Conservation (phyloP, 37 sponge, comb jelly and placozoan genomes). For the Crambe crambe region DNA sequence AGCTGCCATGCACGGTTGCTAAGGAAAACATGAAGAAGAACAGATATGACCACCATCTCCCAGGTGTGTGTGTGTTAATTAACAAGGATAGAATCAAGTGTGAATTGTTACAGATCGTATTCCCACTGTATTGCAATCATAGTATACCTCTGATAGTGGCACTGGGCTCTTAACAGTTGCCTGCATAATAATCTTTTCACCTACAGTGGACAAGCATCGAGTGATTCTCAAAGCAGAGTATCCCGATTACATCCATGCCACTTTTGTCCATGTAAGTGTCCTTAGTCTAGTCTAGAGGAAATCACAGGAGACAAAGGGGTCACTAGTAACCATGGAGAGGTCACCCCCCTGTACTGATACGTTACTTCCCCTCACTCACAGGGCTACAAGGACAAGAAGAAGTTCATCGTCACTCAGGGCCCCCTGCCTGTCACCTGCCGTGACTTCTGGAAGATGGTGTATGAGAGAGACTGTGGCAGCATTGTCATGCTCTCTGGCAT, state of each 20-base stretch:
- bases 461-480: slow-evolving; percentile 33
- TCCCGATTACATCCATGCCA: slow-evolving; percentile 53
- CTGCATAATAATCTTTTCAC: too few species aligned
- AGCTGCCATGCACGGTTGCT: slow-evolving; percentile 2
- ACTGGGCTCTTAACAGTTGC: too few species aligned
- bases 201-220: slow-evolving; percentile 28
- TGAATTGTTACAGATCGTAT: too few species aligned
- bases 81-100: too few species aligned
- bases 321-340: neutral
- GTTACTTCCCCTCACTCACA: neutral
- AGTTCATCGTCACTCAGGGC: slow-evolving; percentile 53
- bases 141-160: neutral
- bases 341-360: neutral
- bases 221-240: slow-evolving; percentile 23
- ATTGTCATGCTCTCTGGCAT: slow-evolving; percentile 56
- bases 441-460: slow-evolving; percentile 75
- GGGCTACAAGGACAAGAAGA: slow-evolving; percentile 55
- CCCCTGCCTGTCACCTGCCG: slow-evolving; percentile 44
- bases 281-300: too few species aligned
- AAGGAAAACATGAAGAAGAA: slow-evolving; percentile 17
- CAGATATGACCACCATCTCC: slow-evolving; percentile 22
- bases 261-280: slow-evolving; percentile 50
- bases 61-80: slow-evolving; percentile 15
- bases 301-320: too few species aligned
- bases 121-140: neutral